Evolutionary conservation across 1,140 invertebrate genomes (phyloP), one percentile per base, ranked within the genome.

Genomic region (Drosophila repletoides): DNA sequence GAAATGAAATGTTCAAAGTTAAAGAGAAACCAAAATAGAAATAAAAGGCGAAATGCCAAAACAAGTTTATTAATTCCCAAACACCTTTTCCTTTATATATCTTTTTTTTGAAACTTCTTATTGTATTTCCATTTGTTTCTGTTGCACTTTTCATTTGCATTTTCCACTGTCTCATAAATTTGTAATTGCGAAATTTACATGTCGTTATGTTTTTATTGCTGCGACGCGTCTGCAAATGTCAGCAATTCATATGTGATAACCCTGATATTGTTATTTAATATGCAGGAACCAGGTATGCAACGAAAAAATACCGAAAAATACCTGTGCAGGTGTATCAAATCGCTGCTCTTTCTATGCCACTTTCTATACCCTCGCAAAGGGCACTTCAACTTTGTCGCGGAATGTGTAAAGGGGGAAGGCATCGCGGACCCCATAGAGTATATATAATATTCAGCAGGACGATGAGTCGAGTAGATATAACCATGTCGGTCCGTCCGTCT

Each of bases 181-280:
- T 53, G 53, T 71, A 75, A 80, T 40, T 55, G 48, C 28, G 33
- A 52, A 56, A 70, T 75, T 64, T 74, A 56, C 74, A 70, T 60
- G 76, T 48, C 76, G 81, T 80, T 76, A 81, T 58, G 67, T 60
- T 81, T 80, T 80, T 81, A 80, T 75, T 67, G 67, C 61, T 59
- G 49, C 65, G 36, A 52, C 40, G n/a, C n/a, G 63, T 29, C 76
- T 56, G 70, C 58, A 59, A 77, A 60, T 64, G 69, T 76, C 53
- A 49, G 49, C 71, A 53, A 63, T 69, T 74, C 71, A 71, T 69
- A 71, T 80, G 65, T 66, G 59, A 68, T 52, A 68, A 64, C 34
- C 53, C 31, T 38, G 71, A 75, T 66, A 65, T 60, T 51, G 71
- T 34, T 72, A 65, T 79, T 70, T 79, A 74, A 79, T 65, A 74